Evolutionary conservation across 2,888 invertebrate genomes (phyloP).

Genomic region (Choristoneura rosaceana): DNA sequence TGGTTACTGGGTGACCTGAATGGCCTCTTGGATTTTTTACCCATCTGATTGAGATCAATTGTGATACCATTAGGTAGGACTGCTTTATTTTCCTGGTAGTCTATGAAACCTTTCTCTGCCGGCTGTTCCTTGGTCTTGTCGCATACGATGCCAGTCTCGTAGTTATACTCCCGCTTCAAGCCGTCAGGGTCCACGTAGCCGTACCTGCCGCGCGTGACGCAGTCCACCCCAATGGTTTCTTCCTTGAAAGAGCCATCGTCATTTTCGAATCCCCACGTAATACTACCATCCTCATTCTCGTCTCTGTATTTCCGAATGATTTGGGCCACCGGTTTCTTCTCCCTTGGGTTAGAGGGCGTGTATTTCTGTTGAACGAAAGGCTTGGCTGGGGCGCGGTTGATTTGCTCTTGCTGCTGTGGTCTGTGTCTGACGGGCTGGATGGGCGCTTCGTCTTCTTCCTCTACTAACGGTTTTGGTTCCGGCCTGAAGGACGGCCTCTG

Average conservation of each 20-base stretch:
- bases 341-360: constrained; percentile 70
- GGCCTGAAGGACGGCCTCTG: constrained; percentile 83
- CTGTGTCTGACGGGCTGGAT: constrained; percentile 80
- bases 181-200: constrained; percentile 95
- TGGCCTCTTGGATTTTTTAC: constrained; percentile 90
- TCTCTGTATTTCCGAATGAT: constrained; percentile 90
- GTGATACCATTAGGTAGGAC: constrained; percentile 90
- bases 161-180: constrained; percentile 91
- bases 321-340: constrained; percentile 90
- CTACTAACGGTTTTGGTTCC: constrained; percentile 75
- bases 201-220: constrained; percentile 91
- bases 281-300: constrained; percentile 92
- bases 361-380: constrained; percentile 74
- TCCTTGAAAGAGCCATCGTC: constrained; percentile 95
- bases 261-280: constrained; percentile 95
- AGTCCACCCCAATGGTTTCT: constrained; percentile 92
- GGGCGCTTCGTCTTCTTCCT: constrained; percentile 72
- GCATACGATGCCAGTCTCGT: constrained; percentile 92
- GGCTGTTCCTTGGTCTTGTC: constrained; percentile 84
- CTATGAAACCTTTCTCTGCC: constrained; percentile 88
- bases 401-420: constrained; percentile 68
- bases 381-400: constrained; percentile 70
- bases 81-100: constrained; percentile 90
- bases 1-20: constrained; percentile 82
- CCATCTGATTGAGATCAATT: constrained; percentile 89